phyloP scores from a whole-genome alignment of 1,140 invertebrate genomes.

The Ridgeia piscesae region DNA sequence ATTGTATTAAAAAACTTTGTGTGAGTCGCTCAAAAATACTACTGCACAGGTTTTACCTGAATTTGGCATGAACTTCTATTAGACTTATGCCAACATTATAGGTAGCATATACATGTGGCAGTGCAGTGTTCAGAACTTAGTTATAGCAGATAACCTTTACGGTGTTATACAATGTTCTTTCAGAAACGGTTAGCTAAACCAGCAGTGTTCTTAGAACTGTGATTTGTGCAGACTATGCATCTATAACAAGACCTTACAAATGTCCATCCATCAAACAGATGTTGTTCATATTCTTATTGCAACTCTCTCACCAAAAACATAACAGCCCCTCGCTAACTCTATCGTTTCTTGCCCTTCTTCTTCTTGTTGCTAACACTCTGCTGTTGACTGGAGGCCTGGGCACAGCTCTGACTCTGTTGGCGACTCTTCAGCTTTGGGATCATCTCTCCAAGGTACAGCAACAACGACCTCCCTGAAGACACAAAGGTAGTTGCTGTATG shows the following conservation, averaged over 20 bases:
- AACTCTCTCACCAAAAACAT: neutral
- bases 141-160: neutral
- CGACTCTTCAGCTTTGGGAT: constrained; percentile 89
- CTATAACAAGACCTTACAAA: neutral
- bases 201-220: neutral
- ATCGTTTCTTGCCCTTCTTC: constrained; percentile 45
- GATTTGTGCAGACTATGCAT: neutral
- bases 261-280: neutral
- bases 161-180: neutral
- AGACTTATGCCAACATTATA: neutral
- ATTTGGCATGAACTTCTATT: neutral
- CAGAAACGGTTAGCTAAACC: neutral
- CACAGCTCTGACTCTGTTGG: constrained; percentile 33
- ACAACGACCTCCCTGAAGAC: constrained; percentile 70
- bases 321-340: neutral
- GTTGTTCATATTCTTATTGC: neutral
- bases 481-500: neutral
- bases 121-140: neutral
- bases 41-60: neutral
- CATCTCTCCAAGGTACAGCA: constrained; percentile 76
- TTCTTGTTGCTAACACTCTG: constrained; percentile 34
- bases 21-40: neutral
- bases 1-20: neutral
- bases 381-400: constrained; percentile 29
- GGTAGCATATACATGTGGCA: neutral